Evolutionary conservation across 2,888 invertebrate genomes (phyloP).

Genomic region (Trilocha varians): DNA sequence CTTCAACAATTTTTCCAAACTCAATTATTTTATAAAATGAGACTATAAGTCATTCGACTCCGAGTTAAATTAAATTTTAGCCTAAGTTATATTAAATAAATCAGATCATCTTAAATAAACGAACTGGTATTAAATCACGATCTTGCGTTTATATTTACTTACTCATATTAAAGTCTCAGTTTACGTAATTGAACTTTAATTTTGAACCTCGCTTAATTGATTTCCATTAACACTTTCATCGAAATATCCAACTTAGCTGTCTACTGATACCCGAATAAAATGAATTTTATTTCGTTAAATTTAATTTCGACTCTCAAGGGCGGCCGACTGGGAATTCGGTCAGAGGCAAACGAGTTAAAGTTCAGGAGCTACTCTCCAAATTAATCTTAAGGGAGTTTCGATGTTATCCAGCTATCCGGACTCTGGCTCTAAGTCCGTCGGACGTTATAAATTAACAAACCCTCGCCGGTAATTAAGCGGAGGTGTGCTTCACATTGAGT

Average conservation of each 20-base stretch:
- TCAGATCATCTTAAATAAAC: too few species aligned
- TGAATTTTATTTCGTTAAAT: conserved; percentile 63
- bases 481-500: conserved; percentile 61
- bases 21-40: too few species aligned
- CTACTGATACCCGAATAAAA: conserved; percentile 8
- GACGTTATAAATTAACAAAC: conserved; percentile 68
- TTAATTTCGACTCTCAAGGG: conserved; percentile 63
- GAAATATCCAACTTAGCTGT: not conserved
- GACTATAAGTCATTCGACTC: too few species aligned
- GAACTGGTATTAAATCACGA: too few species aligned
- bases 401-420: conserved; percentile 56
- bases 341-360: conserved; percentile 69
- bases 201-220: not conserved
- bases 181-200: not conserved
- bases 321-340: conserved; percentile 58
- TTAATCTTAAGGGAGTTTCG: conserved; percentile 72
- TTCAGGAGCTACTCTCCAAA: conserved; percentile 62
- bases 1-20: too few species aligned
- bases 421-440: conserved; percentile 53
- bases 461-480: conserved; percentile 62
- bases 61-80: too few species aligned
- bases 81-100: too few species aligned
- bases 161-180: not conserved
- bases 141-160: not conserved
- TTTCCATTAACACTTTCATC: not conserved